Base-by-base conservation (phyloP, 2,888 invertebrate genomes). In the Chironomus riparius region DNA sequence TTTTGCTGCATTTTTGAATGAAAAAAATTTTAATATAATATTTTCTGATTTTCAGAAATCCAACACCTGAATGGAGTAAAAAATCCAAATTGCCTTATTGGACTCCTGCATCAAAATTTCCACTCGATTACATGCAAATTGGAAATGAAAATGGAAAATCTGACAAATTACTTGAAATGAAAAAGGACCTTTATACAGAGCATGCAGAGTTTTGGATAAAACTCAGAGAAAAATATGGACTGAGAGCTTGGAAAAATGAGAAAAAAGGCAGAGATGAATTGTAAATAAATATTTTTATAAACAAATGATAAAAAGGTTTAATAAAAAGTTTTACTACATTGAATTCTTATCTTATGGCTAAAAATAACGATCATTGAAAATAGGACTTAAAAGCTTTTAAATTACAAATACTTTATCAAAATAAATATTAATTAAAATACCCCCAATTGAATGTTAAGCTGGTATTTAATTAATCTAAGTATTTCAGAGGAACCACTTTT, bases 171-270 rank as follows among this genome's bases (percentile, higher is more conserved):
- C 82, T 89, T n/a, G 84, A 85, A 48, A 76, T 76, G 56, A 18
- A 69, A 13, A 68, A 56, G 5, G 69, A 50, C 12, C n/a, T 76
- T 13, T 15, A 15, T 22, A 2, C 47, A 0, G 85, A 88, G 1
- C 85, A 90, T 71, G 86, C 88, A 0, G 82, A 88, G 28, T 88
- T 91, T 78, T 92, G 92, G 92, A 84, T 85, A 18, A 81, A 83
- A 4, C 79, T 91, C 0, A 38, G 56, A 21, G 61, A 68, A 47
- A 62, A 47, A 28, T 61, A 3, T 15, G 15, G 18, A n/a, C 3
- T 56, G 15, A 56, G 7, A 56, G 56, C 3, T 56, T 56, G 56
- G 56, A 56, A 56, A 3, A 56, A n/a, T 4, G 56, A 56, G 15
- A 15, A n/a, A 12, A 56, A 56, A 15, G 4, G 15, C 5, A 56